Evolutionary conservation across 1,140 invertebrate genomes (phyloP), one percentile per base, ranked within the genome.

Genomic region (Tetramorium parvispinum): DNA sequence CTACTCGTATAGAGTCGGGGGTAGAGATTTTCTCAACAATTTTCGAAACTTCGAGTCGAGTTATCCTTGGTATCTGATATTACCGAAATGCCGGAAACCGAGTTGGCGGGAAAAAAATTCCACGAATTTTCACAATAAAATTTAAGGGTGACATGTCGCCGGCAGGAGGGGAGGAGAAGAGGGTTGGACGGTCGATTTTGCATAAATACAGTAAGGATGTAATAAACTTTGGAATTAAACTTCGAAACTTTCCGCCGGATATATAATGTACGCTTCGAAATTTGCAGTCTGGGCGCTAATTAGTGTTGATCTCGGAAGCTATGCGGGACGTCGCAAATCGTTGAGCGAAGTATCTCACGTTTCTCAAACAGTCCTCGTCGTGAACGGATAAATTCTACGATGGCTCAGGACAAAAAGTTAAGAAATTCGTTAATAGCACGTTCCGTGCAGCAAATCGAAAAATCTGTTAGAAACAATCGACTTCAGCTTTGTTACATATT

Each of bases 51-150:
- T 77, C 32, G 57, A 77, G 32, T 32, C 24, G 32, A 85, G 73
- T n/a, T 85, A 85, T 85, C 46, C 59, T 76, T 43, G 70, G 73
- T 85, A 85, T 85, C 71, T 78, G 82, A 78, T 85, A 85, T 85
- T 85, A 85, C 59, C 46, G 24, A 83, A 75, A 83, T 83, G 68
- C 68, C 79, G 40, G 68, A 24, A 59, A 59, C 73, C 40, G 53
- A 71, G 10, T 73, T 82, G 53, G 5, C 11, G 53, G 49, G n/a
- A n/a, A 71, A 59, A 82, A 75, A 61, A 55, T 81, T 83, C 8
- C n/a, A 43, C 40, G 68, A 51, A 65, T 87, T 71, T 86, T 49
- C 55, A 37, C 40, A 75, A 83, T 46, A 43, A 83, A 61, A 57
- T 81, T 51, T 21, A 10, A n/a, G 21, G 0, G 18, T 24, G 43